Evolutionary conservation across 1,140 invertebrate genomes (phyloP).

Genomic region (Nephila pilipes): DNA sequence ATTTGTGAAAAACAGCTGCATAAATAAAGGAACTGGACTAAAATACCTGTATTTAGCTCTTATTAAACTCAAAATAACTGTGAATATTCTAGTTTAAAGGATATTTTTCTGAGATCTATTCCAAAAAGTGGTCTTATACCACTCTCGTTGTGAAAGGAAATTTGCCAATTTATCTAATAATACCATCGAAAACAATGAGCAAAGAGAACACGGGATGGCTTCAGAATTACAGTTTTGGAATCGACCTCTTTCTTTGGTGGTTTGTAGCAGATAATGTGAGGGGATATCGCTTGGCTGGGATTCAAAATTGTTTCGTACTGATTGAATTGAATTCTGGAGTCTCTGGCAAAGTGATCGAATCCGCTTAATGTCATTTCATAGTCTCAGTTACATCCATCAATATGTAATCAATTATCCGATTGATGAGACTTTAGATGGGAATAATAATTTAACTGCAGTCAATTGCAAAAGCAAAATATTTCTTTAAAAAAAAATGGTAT

Average conservation of each 20-base stretch:
- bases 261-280: not conserved
- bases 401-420: no score
- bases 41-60: not conserved
- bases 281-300: not conserved
- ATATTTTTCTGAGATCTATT: not conserved
- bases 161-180: slow-evolving; percentile 31
- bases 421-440: no score
- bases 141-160: not conserved
- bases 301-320: slow-evolving; percentile 11
- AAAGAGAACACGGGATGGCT: not conserved
- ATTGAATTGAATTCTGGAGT: slow-evolving; percentile 20
- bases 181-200: slow-evolving; percentile 29
- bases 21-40: not conserved
- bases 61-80: not conserved
- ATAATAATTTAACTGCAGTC: no score
- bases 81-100: not conserved
- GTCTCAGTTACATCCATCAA: no score
- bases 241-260: not conserved
- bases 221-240: slow-evolving; percentile 34
- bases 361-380: not conserved
- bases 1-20: not conserved
- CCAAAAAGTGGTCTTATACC: not conserved
- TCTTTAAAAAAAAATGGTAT: no score
- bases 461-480: no score
- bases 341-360: slow-evolving; percentile 25